Evolutionary conservation across 2,797 vertebrate genomes (phyloP), one percentile per base, ranked within the genome.

Genomic region (Halcyon chelicuti): DNA sequence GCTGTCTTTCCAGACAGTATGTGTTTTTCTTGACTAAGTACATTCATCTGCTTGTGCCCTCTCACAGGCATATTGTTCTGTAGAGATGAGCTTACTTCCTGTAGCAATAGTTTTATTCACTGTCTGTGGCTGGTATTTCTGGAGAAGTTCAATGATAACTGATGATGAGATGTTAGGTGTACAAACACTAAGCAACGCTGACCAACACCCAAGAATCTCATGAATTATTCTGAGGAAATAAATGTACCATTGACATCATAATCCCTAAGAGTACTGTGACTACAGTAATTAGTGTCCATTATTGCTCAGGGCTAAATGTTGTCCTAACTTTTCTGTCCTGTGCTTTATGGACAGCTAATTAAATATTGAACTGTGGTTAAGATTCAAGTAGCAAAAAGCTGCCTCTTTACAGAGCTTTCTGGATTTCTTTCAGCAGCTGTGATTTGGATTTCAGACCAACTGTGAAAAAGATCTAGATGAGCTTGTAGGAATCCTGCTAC

Each of bases 281-380:
- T 31, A 23, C 10, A 40, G 40, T 25, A 67, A 93, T 96, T 83
- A 68, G 54, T 35, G 58, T n/a, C 73, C 58, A 46, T 92, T 90
- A 81, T n/a, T 61, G 78, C 74, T 78, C 52, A 49, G 70, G 39
- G 65, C 84, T 90, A 74, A 76, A 10, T 31, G 39, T 31, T 90
- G 65, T 71, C 44, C 73, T 71, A 25, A 60, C 61, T 79, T 72
- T 35, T 77, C 61, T 81, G 44, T 63, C 79, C 79, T 77, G 9
- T 29, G 68, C 73, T 74, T 74, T 62, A 78, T 13, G 62, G 63
- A 33, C 84, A 72, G 54, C 74, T 93, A 78, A 95, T 96, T 81
- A 92, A 91, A 95, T 91, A 96, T 42, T 95, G 70, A 94, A 65
- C 58, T 61, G 39, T 81, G 81, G 58, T 37, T 18, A 78, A 61